Percentiles rank a stretch among this genome's conserved stretches.
Evolutionary conservation across 2,888 invertebrate species (phyloP).

Genomic region (Allolobophora icterica): DNA sequence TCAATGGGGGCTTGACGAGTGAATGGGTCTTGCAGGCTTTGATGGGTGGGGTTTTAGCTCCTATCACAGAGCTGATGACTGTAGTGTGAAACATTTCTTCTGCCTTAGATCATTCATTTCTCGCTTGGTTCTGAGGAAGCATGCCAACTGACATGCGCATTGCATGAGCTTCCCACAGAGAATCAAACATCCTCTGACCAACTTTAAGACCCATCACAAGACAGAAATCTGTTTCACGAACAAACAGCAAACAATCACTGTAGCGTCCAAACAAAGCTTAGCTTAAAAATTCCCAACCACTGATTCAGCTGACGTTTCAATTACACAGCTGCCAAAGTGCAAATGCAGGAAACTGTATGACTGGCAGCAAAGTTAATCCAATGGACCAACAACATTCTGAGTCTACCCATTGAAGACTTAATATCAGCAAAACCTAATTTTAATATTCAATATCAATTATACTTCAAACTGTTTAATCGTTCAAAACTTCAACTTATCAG

Average conservation of each 20-base stretch:
- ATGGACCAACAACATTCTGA: background rate
- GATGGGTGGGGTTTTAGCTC: background rate
- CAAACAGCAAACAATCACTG: background rate
- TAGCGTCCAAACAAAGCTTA: background rate
- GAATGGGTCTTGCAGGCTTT: background rate
- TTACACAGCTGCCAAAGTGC: background rate
- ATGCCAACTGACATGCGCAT: background rate
- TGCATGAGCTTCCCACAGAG: background rate
- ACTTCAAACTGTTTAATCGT: background rate
- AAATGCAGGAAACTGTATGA: background rate
- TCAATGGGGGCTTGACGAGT: background rate
- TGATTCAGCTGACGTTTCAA: background rate
- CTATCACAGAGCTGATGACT: background rate
- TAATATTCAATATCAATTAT: background rate
- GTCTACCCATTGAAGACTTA: background rate
- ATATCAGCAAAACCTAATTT: background rate
- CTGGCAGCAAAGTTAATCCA: conserved; percentile 4
- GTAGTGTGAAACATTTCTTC: background rate
- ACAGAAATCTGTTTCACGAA: conserved; percentile 6
- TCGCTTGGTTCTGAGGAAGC: background rate
- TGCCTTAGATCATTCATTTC: background rate
- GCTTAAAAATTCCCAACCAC: background rate
- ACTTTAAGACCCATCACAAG: background rate
- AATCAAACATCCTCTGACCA: background rate
- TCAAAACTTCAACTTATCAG: background rate